Evolutionary conservation across 37 sponge, comb jelly and placozoan species (phyloP).

Genomic region (Axinella damicornis): DNA sequence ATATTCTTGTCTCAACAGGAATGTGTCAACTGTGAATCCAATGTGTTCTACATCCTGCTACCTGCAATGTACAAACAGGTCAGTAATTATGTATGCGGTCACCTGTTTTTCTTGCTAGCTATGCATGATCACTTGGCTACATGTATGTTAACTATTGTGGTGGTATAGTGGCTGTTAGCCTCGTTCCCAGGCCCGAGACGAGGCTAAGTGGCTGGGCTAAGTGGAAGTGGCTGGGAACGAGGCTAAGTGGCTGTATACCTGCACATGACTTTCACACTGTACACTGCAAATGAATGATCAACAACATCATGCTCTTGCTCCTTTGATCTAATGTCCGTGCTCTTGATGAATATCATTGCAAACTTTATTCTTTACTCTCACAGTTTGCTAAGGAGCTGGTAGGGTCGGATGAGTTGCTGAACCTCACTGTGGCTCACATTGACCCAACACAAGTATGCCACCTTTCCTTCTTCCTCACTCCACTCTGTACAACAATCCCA

Average conservation of each 20-base stretch:
- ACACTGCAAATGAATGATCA: too few species aligned
- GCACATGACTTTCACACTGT: too few species aligned
- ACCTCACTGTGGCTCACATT: constrained; percentile 60
- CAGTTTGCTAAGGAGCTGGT: constrained; percentile 54
- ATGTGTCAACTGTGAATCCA: constrained; percentile 57
- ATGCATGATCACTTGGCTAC: too few species aligned
- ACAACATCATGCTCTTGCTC: too few species aligned
- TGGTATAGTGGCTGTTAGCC: neutral
- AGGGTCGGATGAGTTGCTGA: constrained; percentile 49
- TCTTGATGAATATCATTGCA: too few species aligned
- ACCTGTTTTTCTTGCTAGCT: too few species aligned
- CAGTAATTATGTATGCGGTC: neutral
- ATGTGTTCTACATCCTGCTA: constrained; percentile 50
- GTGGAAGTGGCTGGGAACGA: neutral
- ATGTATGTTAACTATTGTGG: neutral
- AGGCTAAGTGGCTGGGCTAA: too few species aligned
- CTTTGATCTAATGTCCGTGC: too few species aligned
- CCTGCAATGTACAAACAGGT: constrained; percentile 63
- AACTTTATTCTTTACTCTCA: too few species aligned
- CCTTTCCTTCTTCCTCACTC: too few species aligned
- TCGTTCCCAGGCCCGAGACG: neutral
- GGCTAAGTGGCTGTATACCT: too few species aligned
- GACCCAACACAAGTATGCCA: constrained; percentile 68
- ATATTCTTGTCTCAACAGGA: constrained; percentile 19
- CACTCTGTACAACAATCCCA: too few species aligned